Conservation (phyloP, 2,113 vertebrate species). For the Centropus unirufus region DNA sequence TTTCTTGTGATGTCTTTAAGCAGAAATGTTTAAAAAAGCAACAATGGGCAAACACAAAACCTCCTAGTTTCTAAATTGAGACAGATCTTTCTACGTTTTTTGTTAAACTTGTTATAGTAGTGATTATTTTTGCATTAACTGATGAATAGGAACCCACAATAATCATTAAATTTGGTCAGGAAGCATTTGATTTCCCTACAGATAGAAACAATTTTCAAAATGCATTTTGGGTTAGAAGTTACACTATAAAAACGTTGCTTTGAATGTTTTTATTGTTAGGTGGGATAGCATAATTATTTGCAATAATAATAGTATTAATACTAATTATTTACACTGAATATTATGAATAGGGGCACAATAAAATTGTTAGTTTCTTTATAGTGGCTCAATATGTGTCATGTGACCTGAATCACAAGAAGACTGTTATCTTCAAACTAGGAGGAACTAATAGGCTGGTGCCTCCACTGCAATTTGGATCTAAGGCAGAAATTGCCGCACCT, state of each 20-base stretch:
- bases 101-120: not conserved
- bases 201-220: not conserved
- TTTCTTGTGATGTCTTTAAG: not conserved
- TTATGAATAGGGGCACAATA: not conserved
- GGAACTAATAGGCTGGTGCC: not conserved
- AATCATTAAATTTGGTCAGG: not conserved
- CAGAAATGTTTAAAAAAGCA: not conserved
- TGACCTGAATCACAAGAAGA: constrained; percentile 3
- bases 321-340: not conserved
- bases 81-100: not conserved
- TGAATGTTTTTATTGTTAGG: not conserved
- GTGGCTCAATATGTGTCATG: not conserved
- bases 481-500: not conserved
- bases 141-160: not conserved
- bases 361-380: not conserved
- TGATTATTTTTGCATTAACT: not conserved
- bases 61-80: not conserved
- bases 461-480: not conserved
- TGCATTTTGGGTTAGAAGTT: not conserved
- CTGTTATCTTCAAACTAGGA: not conserved
- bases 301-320: too few relatives aligned
- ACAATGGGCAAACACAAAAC: not conserved
- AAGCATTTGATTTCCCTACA: not conserved
- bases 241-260: not conserved
- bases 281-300: not conserved